phyloP scores from a whole-genome alignment of 2,888 invertebrate genomes.

The Cerastis leucographa region DNA sequence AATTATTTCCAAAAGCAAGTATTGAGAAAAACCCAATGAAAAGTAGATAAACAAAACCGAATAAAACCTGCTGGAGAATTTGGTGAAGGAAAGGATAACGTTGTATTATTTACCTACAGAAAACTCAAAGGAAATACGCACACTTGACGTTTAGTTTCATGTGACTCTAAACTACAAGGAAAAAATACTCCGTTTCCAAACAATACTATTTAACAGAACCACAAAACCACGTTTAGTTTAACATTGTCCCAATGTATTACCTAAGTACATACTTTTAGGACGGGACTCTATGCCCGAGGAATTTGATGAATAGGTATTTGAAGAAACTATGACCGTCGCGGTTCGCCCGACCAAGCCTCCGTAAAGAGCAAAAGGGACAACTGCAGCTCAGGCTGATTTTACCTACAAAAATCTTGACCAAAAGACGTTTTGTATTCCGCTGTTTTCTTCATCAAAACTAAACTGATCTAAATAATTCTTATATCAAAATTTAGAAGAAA shows the following conservation, averaged over 20 bases:
- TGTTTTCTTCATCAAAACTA: too few species aligned
- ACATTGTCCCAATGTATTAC: neutral
- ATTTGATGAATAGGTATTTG: too few species aligned
- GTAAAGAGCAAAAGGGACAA: too few species aligned
- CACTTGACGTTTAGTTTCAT: neutral
- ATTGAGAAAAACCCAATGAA: neutral
- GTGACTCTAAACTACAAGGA: neutral
- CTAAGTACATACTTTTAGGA: neutral
- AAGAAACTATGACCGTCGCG: too few species aligned
- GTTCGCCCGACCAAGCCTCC: too few species aligned
- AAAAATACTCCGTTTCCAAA: neutral
- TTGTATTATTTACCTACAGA: neutral
- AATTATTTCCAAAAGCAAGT: neutral
- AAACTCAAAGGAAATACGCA: slow-evolving; percentile 7
- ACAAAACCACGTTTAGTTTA: neutral
- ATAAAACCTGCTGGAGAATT: neutral
- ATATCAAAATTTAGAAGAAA: too few species aligned
- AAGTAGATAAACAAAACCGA: neutral
- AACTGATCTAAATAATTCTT: too few species aligned
- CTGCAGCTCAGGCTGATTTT: too few species aligned
- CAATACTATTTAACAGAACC: neutral
- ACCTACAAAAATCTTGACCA: too few species aligned
- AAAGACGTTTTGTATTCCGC: too few species aligned
- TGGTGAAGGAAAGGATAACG: neutral
- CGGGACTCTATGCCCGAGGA: too few species aligned